Conservation (phyloP, 1,140 invertebrate species). For the Zaprionus inermis region DNA sequence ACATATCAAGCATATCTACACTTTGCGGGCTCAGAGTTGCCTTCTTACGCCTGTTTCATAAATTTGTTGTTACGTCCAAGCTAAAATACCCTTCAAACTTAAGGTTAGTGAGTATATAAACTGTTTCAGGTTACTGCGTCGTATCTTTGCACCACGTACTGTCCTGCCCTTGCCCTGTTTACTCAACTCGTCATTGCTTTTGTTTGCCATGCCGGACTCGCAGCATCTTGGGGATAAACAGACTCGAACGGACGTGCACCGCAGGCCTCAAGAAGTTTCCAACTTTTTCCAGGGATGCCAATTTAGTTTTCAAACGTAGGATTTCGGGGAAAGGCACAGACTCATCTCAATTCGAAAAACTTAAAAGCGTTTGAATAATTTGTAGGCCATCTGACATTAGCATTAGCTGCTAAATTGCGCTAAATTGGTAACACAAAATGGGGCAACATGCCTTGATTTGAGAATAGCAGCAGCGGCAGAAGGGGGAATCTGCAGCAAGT, state of each 20-base stretch:
- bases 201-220: neutral
- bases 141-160: neutral
- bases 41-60: too few species aligned
- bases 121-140: neutral
- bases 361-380: constrained; percentile 39
- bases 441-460: neutral
- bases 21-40: too few species aligned
- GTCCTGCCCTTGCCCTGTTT: neutral
- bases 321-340: neutral
- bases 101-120: too few species aligned
- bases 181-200: constrained; percentile 13
- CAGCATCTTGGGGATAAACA: constrained; percentile 10
- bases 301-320: neutral
- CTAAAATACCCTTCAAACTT: too few species aligned
- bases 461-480: neutral
- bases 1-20: neutral
- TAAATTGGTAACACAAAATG: neutral
- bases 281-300: neutral
- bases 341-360: constrained; percentile 10
- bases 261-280: neutral
- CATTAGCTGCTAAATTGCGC: neutral
- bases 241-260: constrained; percentile 6
- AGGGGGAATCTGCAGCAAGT: too few species aligned
- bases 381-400: constrained; percentile 9
- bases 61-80: too few species aligned